Evolutionary conservation across 1,140 invertebrate species (phyloP).

Genomic region (Lepidurus apus): DNA sequence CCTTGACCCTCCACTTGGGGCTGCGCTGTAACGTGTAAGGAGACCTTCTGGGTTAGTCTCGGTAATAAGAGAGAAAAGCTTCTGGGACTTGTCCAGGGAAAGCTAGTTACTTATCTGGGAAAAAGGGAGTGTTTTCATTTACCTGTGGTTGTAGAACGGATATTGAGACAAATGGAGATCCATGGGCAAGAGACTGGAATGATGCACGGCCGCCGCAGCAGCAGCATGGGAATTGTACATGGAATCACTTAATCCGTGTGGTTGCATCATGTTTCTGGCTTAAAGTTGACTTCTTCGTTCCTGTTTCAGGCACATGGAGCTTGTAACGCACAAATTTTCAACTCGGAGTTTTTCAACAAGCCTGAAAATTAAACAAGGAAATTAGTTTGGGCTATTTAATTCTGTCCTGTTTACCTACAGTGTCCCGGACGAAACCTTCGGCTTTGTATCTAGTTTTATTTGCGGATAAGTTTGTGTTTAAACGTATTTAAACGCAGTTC

Average conservation of each 20-base stretch:
- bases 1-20: background rate
- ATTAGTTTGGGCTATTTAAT: no score
- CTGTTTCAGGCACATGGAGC: no score
- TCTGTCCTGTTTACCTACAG: no score
- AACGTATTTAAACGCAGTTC: no score
- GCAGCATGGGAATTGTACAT: constrained; percentile 3
- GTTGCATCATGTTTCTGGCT: constrained; percentile 3
- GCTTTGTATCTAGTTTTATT: no score
- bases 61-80: constrained; percentile 16
- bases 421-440: no score
- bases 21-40: background rate
- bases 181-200: constrained; percentile 14
- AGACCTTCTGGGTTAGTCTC: background rate
- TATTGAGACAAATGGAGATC: constrained; percentile 22
- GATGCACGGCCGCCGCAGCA: background rate
- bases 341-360: no score
- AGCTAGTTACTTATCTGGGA: constrained; percentile 15
- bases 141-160: constrained; percentile 21
- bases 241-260: constrained; percentile 11
- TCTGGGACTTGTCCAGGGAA: constrained; percentile 1
- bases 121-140: background rate
- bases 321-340: no score
- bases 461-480: no score
- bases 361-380: no score
- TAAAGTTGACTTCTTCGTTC: background rate